Evolutionary conservation across 2,797 vertebrate species (phyloP), one percentile per base, ranked within the genome.

Genomic region (Hoplostethus mediterraneus): DNA sequence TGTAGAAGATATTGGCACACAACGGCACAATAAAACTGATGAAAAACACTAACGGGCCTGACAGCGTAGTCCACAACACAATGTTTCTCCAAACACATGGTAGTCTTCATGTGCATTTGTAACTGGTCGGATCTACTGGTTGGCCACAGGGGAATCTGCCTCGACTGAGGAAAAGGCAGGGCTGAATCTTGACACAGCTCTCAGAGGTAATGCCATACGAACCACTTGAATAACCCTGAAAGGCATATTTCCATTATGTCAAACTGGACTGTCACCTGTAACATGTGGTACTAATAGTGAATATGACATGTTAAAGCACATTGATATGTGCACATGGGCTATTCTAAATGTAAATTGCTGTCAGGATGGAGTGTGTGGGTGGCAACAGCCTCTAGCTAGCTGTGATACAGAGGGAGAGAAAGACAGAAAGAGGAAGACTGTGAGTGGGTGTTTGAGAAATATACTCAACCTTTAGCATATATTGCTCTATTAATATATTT

Each of bases 281-380:
- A n/a, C 28, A 71, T 45, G 71, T n/a, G 28, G 48, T 16, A 63
- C 63, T 80, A 31, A 33, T 71, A 77, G 82, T 74, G 87, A 89
- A 84, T 33, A 68, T 79, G 77, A 87, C 70, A 74, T 48, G 56
- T 67, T 59, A 73, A 64, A 82, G 78, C 77, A 85, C 75, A 82
- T 68, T 69, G 81, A 85, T 89, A 70, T 77, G 70, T 83, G 90
- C 71, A 75, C 81, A 83, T 67, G 78, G 89, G 68, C 84, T 84
- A 84, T 86, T 93, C 80, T 89, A 83, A 90, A 94, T 93, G 92
- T 91, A 93, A 93, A 94, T 92, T 88, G 86, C 89, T 88, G 87
- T 91, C 87, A 93, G 89, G 87, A 87, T 82, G 70, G 87, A 91
- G 87, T 84, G 89, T 90, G 93, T 92, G 92, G 93, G 93, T 25